A percentile compares a stretch with the other conserved stretches of the same genome.
Evolutionary conservation across 2,888 invertebrate genomes (phyloP).

Genomic region (Ichneumoninae sp.): DNA sequence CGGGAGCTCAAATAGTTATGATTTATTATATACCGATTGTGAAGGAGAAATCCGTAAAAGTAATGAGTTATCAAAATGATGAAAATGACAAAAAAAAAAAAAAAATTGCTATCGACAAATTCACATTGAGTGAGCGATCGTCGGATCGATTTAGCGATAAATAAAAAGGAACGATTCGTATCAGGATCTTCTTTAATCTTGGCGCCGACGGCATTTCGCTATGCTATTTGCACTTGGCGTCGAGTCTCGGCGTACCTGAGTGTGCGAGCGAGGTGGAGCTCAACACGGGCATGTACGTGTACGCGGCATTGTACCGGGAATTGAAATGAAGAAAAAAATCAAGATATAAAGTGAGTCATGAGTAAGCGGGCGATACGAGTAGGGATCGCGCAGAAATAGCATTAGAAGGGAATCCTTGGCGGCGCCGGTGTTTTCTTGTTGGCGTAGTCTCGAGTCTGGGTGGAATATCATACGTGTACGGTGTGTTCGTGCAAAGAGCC

Average conservation of each 20-base stretch:
- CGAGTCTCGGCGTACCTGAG: constrained; percentile 25
- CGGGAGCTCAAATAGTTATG: too few species aligned
- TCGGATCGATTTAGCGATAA: constrained; percentile 22
- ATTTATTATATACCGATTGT: too few species aligned
- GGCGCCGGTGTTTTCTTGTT: constrained; percentile 55
- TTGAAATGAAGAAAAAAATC: constrained; percentile 29
- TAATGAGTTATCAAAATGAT: not conserved
- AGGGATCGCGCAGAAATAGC: constrained; percentile 60
- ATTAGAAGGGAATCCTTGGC: constrained; percentile 66
- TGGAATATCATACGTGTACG: constrained; percentile 29
- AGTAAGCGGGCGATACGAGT: constrained; percentile 47
- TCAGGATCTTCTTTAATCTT: constrained; percentile 36
- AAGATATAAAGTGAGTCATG: constrained; percentile 64
- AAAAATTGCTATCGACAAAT: not conserved
- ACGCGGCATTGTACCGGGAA: constrained; percentile 32
- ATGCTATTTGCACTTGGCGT: constrained; percentile 22
- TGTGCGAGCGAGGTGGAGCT: constrained; percentile 18
- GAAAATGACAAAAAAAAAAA: not conserved
- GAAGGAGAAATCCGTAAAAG: too few species aligned
- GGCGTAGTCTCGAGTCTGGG: constrained; percentile 17
- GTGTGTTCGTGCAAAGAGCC: constrained; percentile 17
- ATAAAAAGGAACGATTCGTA: constrained; percentile 16
- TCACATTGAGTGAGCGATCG: not conserved
- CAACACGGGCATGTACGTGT: not conserved
- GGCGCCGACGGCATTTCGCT: constrained; percentile 50